Evolutionary conservation across 35 echinoderm and acorn worm species (phyloP), one percentile per base, ranked within the genome.

Genomic region (Ophiothrix spiculata): DNA sequence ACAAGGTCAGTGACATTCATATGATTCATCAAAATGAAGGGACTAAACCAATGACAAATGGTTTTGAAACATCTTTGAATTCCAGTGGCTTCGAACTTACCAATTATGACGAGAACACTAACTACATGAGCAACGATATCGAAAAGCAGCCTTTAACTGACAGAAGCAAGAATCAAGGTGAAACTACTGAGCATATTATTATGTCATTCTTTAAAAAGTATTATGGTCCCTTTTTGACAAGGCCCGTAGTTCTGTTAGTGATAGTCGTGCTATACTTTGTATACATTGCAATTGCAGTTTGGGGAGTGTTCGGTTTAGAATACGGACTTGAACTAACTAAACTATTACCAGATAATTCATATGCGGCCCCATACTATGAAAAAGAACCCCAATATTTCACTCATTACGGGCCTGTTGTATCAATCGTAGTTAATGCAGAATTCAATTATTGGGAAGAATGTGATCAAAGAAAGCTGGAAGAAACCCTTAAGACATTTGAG

Each of bases 151-250:
- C 6, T 49, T 19, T 10, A 49, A 49, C 6, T 49, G 6, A 49
- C 38, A 80, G 1, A 23, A 16, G 4, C 60, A 77, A 78, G 39
- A 23, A 34, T 4, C 25, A 2, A 11, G 16, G 15, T 4, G 33
- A 82, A 31, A 38, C 38, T 34, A 56, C 31, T 36, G 34, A 89
- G 2, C 78, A 75, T 40, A 36, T 33, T 21, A 0, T 82, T 1
- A 40, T 69, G 83, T 31, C 45, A 14, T 93, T 89, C 25, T 93
- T 93, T 82, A 56, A 84, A 31, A 74, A 89, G 28, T 88, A 86
- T 33, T 89, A 78, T 33, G 82, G 74, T 31, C 87, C 87, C 21
- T 80, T 93, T 29, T 54, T 93, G 0, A 85, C 60, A 39, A 38
- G 63, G 15, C 69, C 80, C 13, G 16, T 45, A 1, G 54, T 64